A percentile compares a stretch with the other conserved stretches of the same genome.
phyloP scores from a whole-genome alignment of 2,888 invertebrate species.

The Panopea generosa region DNA sequence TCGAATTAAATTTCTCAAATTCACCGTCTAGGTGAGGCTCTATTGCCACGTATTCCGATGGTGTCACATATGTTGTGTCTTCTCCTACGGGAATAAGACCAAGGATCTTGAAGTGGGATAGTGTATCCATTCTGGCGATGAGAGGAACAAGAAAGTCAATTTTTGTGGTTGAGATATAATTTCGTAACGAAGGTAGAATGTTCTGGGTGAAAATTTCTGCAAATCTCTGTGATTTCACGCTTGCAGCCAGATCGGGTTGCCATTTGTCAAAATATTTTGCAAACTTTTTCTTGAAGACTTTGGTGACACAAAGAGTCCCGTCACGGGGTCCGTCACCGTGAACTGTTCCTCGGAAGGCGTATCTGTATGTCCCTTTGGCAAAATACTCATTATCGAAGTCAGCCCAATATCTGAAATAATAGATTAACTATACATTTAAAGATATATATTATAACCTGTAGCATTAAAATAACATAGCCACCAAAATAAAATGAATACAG shows the following conservation, averaged over 20 bases:
- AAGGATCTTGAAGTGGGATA: conserved; percentile 59
- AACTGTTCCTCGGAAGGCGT: conserved; percentile 58
- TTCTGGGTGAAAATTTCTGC: conserved; percentile 44
- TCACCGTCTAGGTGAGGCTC: conserved; percentile 56
- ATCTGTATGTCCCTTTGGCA: conserved; percentile 57
- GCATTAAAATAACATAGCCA: neutral
- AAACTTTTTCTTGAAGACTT: conserved; percentile 59
- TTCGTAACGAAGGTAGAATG: conserved; percentile 36
- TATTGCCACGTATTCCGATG: conserved; percentile 57
- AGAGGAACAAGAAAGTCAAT: conserved; percentile 58
- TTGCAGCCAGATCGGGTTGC: conserved; percentile 57
- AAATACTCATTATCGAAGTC: conserved; percentile 60
- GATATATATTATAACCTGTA: no score
- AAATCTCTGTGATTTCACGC: conserved; percentile 48
- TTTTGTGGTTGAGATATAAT: conserved; percentile 30
- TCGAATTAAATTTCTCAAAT: conserved; percentile 62
- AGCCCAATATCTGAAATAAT: conserved; percentile 54
- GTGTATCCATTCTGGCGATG: conserved; percentile 56
- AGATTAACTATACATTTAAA: neutral
- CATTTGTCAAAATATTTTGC: conserved; percentile 57
- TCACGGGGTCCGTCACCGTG: conserved; percentile 60
- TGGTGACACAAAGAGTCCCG: conserved; percentile 56
- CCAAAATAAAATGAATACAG: neutral
- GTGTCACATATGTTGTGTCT: conserved; percentile 47
- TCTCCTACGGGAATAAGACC: conserved; percentile 50